These are phyloP conservation scores for Oikopleura dioica DNA, from an alignment of 23 tunicate species.

Conservation along the genomic window DNA sequence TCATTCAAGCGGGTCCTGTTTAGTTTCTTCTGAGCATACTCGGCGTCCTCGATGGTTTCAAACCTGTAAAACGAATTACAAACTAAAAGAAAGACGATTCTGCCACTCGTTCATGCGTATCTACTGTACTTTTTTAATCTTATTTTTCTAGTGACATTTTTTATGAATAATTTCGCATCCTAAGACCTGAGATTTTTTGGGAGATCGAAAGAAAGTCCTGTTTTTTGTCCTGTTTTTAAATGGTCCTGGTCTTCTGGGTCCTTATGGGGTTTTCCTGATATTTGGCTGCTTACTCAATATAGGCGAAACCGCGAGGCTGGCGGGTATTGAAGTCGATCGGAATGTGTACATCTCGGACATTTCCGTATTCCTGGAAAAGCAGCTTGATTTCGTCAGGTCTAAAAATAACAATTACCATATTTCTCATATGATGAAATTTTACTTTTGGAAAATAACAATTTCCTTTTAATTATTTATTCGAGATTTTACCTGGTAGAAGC, in stretches of 20 bases:
- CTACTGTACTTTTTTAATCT: background rate
- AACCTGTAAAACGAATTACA: constrained; percentile 12
- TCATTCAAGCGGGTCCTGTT: background rate
- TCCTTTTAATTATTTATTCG: background rate
- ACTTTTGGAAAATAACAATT: background rate
- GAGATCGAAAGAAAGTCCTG: background rate
- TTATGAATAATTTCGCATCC: background rate
- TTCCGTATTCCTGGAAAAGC: background rate
- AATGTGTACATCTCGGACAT: constrained; percentile 4
- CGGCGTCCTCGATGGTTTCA: background rate
- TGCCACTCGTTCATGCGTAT: too few species aligned
- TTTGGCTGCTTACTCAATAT: background rate
- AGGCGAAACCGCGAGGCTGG: constrained; percentile 14
- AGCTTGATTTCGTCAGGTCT: constrained; percentile 6
- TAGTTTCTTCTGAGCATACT: background rate
- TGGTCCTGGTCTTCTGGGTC: background rate
- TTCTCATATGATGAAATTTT: too few species aligned
- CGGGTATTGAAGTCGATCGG: constrained; percentile 13
- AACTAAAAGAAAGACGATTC: too few species aligned
- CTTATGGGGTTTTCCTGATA: background rate
- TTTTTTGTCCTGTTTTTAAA: background rate
- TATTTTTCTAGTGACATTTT: background rate
- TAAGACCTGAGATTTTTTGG: constrained; percentile 1
- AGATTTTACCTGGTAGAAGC: background rate
- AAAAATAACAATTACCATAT: background rate